Evolutionary conservation across 2,797 vertebrate species (phyloP).

Genomic region (Sebastes matsubarae): DNA sequence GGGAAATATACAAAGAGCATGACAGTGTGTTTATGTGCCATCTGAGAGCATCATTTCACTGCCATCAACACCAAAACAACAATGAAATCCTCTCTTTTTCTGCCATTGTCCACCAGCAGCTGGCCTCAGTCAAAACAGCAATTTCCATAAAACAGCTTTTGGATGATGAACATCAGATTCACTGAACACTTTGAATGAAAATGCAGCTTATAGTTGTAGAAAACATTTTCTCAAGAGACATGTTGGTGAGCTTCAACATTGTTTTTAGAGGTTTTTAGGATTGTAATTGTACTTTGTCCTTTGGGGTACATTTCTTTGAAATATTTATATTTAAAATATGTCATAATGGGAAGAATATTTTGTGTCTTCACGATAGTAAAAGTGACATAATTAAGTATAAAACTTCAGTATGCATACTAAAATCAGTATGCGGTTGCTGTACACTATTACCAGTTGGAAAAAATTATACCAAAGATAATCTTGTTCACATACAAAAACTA

Average conservation of each 20-base stretch:
- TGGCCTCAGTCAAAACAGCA: constrained; percentile 12
- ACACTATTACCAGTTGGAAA: not conserved
- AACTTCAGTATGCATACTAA: not conserved
- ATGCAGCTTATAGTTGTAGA: not conserved
- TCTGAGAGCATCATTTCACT: constrained; percentile 1
- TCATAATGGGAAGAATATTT: not conserved
- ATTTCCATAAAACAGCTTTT: constrained; percentile 25
- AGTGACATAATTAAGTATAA: not conserved
- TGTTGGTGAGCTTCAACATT: not conserved
- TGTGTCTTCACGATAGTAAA: not conserved
- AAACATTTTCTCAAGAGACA: not conserved
- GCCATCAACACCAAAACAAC: constrained; percentile 11
- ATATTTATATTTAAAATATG: not conserved
- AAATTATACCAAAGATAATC: too few relatives aligned
- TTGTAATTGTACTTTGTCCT: not conserved
- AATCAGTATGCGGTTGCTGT: not conserved
- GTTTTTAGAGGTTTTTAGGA: not conserved
- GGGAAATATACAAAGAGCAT: not conserved
- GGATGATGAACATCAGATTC: constrained; percentile 1
- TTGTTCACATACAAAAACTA: too few relatives aligned
- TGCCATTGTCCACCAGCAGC: constrained; percentile 15
- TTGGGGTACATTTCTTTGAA: not conserved
- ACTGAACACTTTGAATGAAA: not conserved
- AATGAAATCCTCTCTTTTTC: constrained; percentile 10
- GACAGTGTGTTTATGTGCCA: not conserved